Evolutionary conservation across 2,888 invertebrate species (phyloP).

Genomic region (Anagyrus pseudococci): DNA sequence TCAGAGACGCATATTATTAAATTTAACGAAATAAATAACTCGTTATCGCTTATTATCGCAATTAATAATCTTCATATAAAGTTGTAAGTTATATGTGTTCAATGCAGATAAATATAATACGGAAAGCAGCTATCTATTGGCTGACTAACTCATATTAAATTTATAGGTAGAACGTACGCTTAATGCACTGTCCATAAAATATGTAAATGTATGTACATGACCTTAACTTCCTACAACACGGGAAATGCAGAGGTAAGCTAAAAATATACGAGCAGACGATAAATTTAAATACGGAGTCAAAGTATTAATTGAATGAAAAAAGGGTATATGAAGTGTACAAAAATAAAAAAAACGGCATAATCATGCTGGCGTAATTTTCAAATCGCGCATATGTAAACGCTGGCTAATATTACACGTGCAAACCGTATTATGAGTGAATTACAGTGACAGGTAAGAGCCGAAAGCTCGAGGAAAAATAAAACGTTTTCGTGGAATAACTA

Average conservation of each 20-base stretch:
- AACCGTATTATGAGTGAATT: no score
- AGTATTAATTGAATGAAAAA: no score
- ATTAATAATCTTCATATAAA: conserved; percentile 1
- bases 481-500: no score
- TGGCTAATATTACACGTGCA: no score
- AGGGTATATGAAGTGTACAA: no score
- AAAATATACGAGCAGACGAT: not conserved
- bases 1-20: no score
- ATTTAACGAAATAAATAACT: not conserved
- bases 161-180: conserved; percentile 4
- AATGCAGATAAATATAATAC: not conserved
- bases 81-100: not conserved
- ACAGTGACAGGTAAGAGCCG: no score
- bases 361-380: no score
- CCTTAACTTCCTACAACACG: not conserved
- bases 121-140: not conserved
- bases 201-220: conserved; percentile 12
- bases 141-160: conserved; percentile 3
- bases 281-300: no score
- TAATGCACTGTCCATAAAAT: conserved; percentile 11
- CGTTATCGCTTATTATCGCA: conserved; percentile 6
- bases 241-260: not conserved
- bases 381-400: no score
- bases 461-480: no score
- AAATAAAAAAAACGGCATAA: no score